Evolutionary conservation across 1,140 invertebrate genomes (phyloP), one percentile per base, ranked within the genome.

Genomic region (Nylanderia fulva): DNA sequence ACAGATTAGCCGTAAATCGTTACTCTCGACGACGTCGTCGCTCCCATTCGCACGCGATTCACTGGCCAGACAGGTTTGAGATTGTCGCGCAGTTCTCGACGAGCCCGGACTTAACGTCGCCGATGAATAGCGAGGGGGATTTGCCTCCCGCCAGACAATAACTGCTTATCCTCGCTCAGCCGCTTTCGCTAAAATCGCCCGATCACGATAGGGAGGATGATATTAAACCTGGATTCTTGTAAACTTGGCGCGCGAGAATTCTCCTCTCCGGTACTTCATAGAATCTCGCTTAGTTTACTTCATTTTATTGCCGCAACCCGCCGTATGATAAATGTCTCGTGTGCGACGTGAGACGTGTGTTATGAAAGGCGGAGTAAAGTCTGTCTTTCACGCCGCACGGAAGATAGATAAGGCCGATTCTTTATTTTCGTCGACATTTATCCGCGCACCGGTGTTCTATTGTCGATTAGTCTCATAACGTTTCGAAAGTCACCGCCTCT

Each of bases 131-230:
- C 84, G 68, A 36, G 13, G 33, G 24, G 74, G 6, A 71, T 79
- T 79, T 79, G 61, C 39, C 68, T 69, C 58, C 21, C 64, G 52
- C 36, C 69, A 52, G 61, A 87, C 69, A 85, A 87, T 87, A 52
- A 52, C 52, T 60, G 68, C 68, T 56, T 74, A n/a, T 33, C 29
- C 33, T 66, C 33, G 6, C 42, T 54, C n/a, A 36, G n/a, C 29
- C 24, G 33, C 48, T 33, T 29, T 6, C 5, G 2, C 21, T 13
- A 11, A 39, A 75, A 63, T 75, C 45, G 39, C 13, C 13, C 39
- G 71, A 9, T 64, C 56, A n/a, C n/a, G n/a, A 63, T 61, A 29
- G n/a, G 39, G 11, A 61, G 36, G 29, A 58, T 69, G 13, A 27
- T 39, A 69, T 11, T 60, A 24, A 39, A 39, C 5, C 29, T 8